phyloP scores from a whole-genome alignment of 2,888 invertebrate species.

The Cylloceria caligata region DNA sequence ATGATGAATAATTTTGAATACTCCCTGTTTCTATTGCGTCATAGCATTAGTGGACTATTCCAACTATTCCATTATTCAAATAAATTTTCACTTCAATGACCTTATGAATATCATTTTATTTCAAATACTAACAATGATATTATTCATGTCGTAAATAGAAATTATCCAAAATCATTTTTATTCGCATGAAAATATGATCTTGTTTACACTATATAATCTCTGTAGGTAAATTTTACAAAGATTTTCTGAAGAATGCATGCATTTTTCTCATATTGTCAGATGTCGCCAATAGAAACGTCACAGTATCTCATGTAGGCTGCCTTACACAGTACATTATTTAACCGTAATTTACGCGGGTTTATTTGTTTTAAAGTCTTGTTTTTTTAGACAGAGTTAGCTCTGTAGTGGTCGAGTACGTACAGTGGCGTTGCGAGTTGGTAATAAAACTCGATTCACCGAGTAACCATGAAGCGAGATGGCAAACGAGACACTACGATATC shows the following conservation, averaged over 20 bases:
- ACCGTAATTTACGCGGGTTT: background rate
- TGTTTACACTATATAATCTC: background rate
- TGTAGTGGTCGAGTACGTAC: conserved; percentile 19
- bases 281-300: background rate
- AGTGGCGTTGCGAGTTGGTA: conserved; percentile 29
- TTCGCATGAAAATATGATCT: background rate
- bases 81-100: background rate
- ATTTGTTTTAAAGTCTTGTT: conserved; percentile 13
- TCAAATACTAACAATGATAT: too few species aligned
- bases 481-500: conserved; percentile 53
- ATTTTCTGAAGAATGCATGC: background rate
- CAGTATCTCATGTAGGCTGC: background rate
- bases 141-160: too few species aligned
- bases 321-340: background rate
- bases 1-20: background rate
- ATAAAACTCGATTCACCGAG: conserved; percentile 61
- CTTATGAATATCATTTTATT: too few species aligned
- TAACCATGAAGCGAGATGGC: conserved; percentile 59
- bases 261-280: background rate
- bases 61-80: background rate
- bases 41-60: background rate
- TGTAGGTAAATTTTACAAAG: too few species aligned
- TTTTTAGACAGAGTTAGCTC: conserved; percentile 5
- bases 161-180: background rate
- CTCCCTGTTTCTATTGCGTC: background rate